phyloP scores from a whole-genome alignment of 2,888 invertebrate genomes.

The Spilosoma lubricipeda region DNA sequence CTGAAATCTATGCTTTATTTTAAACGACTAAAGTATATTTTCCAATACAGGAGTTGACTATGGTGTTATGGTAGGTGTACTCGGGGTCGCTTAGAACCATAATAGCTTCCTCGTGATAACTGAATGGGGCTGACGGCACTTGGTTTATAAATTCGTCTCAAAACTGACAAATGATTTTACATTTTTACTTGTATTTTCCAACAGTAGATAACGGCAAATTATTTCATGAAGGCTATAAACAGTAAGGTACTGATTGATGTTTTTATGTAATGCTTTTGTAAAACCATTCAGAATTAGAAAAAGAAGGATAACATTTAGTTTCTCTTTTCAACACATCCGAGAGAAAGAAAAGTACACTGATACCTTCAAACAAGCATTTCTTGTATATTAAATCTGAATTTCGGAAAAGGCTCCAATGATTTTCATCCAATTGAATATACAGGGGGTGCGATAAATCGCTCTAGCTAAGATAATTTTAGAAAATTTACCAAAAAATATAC shows the following conservation, averaged over 20 bases:
- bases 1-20: slow-evolving; percentile 49
- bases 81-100: slow-evolving; percentile 54
- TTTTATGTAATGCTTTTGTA: not conserved
- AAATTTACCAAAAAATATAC: too few species aligned
- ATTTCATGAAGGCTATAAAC: not conserved
- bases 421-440: too few species aligned
- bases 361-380: too few species aligned
- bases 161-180: slow-evolving; percentile 57
- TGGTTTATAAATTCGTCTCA: slow-evolving; percentile 56
- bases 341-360: not conserved
- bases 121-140: slow-evolving; percentile 63
- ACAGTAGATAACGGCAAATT: not conserved
- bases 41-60: slow-evolving; percentile 31
- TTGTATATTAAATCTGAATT: too few species aligned
- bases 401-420: too few species aligned
- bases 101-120: slow-evolving; percentile 72
- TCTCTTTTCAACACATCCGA: not conserved
- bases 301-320: not conserved
- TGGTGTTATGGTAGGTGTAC: slow-evolving; percentile 42
- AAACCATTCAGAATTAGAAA: not conserved
- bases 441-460: too few species aligned
- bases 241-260: not conserved
- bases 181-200: slow-evolving; percentile 31
- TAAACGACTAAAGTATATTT: slow-evolving; percentile 46
- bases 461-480: too few species aligned